Base-by-base conservation (phyloP, 1,140 invertebrate genomes). In the Streblospio benedicti region DNA sequence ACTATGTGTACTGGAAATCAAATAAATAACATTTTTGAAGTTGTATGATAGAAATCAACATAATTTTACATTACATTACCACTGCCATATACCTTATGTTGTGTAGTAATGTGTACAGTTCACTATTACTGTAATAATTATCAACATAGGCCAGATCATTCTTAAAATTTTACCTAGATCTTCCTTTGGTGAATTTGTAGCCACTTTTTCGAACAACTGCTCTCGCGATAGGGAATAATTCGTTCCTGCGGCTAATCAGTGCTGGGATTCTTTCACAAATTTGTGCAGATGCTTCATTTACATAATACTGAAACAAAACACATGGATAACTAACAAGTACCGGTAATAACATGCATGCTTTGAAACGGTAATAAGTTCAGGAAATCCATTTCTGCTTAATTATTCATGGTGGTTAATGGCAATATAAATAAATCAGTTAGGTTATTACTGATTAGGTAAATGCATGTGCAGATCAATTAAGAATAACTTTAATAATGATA, bases 261-360 rank as follows among this genome's bases (percentile, higher is more conserved):
- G 89, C 88, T 0, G 93, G 92, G 59, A 91, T 85, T 71, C 90
- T 86, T 70, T 87, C 83, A 73, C 93, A 96, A 58, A 98, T 86
- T 75, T 97, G 94, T 1, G 93, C 93, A 0, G 94, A 92, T 0
- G 94, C 94, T 76, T 98, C 95, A 78, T 98, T 98, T 9, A 97
- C 93, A 38, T 90, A 91, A 18, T n/a, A n/a, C n/a, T n/a, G n/a
- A 93, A 84, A 86, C 87, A 72, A 28, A 68, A 69, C 54, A 62
- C n/a, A 57, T 52, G 30, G 4, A 30, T 56, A 9, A 1, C 54
- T n/a, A 23, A 20, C n/a, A 52, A 28, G 9, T 12, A 50, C 14
- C 12, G 12, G 20, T 20, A 50, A 12, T 41, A 12, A 41, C 38
- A n/a, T 12, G 12, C 12, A 12, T 41, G n/a, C 38, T 12, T 41